These are phyloP conservation scores for Stigmatopora argus DNA, from an alignment of 2,113 vertebrate species.

Conservation along the genomic window DNA sequence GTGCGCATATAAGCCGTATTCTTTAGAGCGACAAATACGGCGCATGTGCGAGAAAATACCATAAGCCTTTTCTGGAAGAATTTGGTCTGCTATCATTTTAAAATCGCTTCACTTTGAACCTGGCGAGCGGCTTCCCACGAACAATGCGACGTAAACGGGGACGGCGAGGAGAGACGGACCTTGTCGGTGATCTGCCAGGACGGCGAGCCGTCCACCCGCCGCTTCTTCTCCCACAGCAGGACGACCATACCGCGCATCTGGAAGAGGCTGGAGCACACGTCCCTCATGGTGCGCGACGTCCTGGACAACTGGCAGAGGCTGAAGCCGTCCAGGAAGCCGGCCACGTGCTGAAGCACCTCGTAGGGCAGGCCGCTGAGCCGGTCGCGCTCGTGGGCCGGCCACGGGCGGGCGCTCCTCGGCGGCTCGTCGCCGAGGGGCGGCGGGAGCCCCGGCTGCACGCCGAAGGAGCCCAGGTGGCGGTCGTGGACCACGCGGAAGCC, in stretches of 20 bases:
- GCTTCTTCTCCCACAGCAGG: slow-evolving; percentile 88
- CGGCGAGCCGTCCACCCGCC: slow-evolving; percentile 71
- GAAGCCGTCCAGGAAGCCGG: slow-evolving; percentile 92
- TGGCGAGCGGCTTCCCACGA: too few relatives aligned
- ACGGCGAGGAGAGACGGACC: slow-evolving; percentile 65
- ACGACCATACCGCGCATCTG: slow-evolving; percentile 96
- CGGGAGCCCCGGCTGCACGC: slow-evolving; percentile 82
- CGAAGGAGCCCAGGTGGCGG: slow-evolving; percentile 90
- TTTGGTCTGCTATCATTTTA: too few relatives aligned
- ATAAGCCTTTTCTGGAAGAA: too few relatives aligned
- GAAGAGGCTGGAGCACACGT: slow-evolving; percentile 90
- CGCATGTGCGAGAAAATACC: too few relatives aligned
- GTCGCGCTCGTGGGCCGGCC: slow-evolving; percentile 69
- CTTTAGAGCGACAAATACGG: too few relatives aligned
- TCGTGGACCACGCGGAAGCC: slow-evolving; percentile 94
- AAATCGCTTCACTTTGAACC: too few relatives aligned
- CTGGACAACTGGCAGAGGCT: slow-evolving; percentile 92
- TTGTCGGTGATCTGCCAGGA: slow-evolving; percentile 98
- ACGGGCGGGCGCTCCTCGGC: slow-evolving; percentile 56
- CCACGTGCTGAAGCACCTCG: slow-evolving; percentile 89
- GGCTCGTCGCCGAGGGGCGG: slow-evolving; percentile 65
- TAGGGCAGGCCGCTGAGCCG: slow-evolving; percentile 89
- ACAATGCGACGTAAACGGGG: too few relatives aligned
- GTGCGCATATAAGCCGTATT: too few relatives aligned
- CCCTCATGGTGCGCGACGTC: slow-evolving; percentile 90